Percentiles rank a stretch among this genome's conserved stretches.
These are phyloP conservation scores for Priocnemis perturbator DNA, from an alignment of 2,888 invertebrate species.

Conservation along the genomic window DNA sequence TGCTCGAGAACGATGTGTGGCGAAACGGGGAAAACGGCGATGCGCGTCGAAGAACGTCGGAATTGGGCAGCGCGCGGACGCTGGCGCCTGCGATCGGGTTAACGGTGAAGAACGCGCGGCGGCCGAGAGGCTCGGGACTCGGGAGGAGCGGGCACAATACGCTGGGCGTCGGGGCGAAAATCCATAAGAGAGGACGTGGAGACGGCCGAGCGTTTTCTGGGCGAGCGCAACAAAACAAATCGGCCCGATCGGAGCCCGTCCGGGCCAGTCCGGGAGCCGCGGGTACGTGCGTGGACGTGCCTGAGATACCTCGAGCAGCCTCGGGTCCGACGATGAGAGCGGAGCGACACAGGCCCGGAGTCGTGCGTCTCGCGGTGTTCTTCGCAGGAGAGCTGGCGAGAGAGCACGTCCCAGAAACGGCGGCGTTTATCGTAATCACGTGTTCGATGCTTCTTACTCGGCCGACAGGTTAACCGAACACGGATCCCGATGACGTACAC, in stretches of 20 bases:
- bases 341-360: too few species aligned
- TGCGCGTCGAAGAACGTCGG: neutral
- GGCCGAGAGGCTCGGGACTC: neutral
- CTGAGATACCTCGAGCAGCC: too few species aligned
- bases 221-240: slow-evolving; percentile 61
- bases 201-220: slow-evolving; percentile 19
- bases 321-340: too few species aligned
- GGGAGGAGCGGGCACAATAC: neutral
- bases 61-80: slow-evolving; percentile 27
- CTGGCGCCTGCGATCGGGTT: slow-evolving; percentile 26
- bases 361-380: too few species aligned
- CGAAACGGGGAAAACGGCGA: too few species aligned
- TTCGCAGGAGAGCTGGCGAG: neutral
- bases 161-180: slow-evolving; percentile 36
- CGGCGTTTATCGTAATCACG: slow-evolving; percentile 66
- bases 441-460: slow-evolving; percentile 55
- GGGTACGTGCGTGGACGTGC: too few species aligned
- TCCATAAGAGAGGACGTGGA: slow-evolving; percentile 35
- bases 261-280: too few species aligned
- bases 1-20: too few species aligned
- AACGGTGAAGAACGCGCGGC: slow-evolving; percentile 19
- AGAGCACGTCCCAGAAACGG: slow-evolving; percentile 29
- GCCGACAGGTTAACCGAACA: slow-evolving; percentile 63
- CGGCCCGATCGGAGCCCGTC: slow-evolving; percentile 13
- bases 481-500: slow-evolving; percentile 38